Evolutionary conservation across 1,140 invertebrate species (phyloP).

Genomic region (Euglossa dilemma): DNA sequence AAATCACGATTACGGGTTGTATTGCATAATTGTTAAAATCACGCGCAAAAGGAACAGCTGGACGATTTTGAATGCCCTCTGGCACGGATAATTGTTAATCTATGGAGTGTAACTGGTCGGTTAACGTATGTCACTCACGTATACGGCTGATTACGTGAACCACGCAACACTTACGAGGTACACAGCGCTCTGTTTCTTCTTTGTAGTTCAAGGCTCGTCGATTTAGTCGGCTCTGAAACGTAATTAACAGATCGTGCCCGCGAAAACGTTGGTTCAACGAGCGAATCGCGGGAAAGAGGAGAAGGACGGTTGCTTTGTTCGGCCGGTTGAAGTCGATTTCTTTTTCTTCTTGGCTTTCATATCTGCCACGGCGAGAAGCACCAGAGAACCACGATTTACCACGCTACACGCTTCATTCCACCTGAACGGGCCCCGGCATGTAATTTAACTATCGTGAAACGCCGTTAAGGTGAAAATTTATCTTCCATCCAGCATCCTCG

Average conservation of each 20-base stretch:
- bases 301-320: constrained; percentile 3
- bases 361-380: background rate
- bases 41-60: background rate
- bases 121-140: constrained; percentile 29
- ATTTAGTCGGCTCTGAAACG: constrained; percentile 10
- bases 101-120: background rate
- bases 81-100: constrained; percentile 29
- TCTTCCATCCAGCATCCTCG: background rate
- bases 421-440: constrained; percentile 5
- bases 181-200: constrained; percentile 18
- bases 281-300: background rate
- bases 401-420: constrained; percentile 26
- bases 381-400: background rate
- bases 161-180: constrained; percentile 37
- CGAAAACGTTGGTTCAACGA: background rate
- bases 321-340: background rate
- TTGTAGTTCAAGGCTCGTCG: constrained; percentile 44
- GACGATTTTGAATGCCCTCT: constrained; percentile 11
- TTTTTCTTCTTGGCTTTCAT: constrained; percentile 36
- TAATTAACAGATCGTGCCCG: constrained; percentile 21
- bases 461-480: background rate
- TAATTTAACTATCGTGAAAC: constrained; percentile 25
- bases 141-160: constrained; percentile 39
- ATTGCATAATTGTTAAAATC: constrained; percentile 15
- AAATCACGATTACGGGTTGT: background rate